phyloP scores from a whole-genome alignment of 2,797 vertebrate species.

The Borostomias antarcticus region DNA sequence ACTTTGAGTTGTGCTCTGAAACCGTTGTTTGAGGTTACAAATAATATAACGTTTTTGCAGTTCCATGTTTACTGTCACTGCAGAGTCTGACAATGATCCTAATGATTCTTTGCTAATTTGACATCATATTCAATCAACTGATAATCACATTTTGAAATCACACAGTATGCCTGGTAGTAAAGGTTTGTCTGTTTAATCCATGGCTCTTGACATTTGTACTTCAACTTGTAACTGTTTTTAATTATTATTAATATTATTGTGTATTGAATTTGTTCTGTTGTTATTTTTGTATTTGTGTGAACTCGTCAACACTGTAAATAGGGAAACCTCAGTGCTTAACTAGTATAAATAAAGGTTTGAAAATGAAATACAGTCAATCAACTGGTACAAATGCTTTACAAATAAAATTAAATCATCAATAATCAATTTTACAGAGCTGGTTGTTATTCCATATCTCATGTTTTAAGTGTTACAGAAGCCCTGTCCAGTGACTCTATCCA shows the following conservation, averaged over 20 bases:
- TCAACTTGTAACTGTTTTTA: neutral
- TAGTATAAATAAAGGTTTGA: no score
- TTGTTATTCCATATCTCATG: neutral
- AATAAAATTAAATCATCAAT: no score
- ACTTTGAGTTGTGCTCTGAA: slow-evolving; percentile 56
- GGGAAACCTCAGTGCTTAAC: no score
- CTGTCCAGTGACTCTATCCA: slow-evolving; percentile 37
- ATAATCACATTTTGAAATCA: no score
- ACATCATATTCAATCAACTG: neutral
- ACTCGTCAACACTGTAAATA: no score
- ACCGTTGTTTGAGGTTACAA: slow-evolving; percentile 48
- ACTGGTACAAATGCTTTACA: no score
- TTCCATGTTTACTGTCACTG: slow-evolving; percentile 11
- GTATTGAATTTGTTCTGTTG: no score
- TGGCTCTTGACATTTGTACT: no score
- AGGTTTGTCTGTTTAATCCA: no score
- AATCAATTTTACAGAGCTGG: neutral
- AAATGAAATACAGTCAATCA: no score
- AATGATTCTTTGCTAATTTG: neutral
- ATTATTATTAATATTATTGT: neutral
- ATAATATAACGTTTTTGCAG: slow-evolving; percentile 43
- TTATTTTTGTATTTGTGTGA: no score
- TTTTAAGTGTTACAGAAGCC: neutral
- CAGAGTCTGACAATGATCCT: slow-evolving; percentile 8
- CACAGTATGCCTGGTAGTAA: no score